Base-by-base conservation (phyloP, 1,140 invertebrate genomes). In the Harpegnathos saltator region DNA sequence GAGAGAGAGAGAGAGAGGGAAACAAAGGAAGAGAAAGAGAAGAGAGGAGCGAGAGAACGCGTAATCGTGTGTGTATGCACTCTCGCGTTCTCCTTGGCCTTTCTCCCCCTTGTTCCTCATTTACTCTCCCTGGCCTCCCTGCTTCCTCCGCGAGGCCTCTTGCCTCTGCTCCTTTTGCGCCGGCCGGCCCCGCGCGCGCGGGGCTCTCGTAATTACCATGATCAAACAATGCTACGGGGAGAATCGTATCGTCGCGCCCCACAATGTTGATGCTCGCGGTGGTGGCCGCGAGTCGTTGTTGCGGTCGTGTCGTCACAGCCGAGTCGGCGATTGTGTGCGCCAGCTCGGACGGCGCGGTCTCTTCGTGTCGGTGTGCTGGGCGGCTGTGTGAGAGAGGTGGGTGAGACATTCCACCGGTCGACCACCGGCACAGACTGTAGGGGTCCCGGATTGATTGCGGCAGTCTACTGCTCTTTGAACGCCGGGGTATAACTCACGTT, bases 151-250 rank as follows among this genome's bases (percentile, higher is more conserved):
- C 38, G 9, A 9, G 38, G n/a, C n/a, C 48, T 63, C 71, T 65
- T 77, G 77, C 61, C 59, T 19, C 78, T 82, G 77, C 61, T 63
- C 24, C 78, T 82, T 86, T 87, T 85, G 86, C 83, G 85, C 80
- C 85, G n/a, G n/a, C n/a, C 89, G 88, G 80, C 86, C 89, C 84
- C 75, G 84, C 75, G n/a, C n/a, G n/a, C n/a, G n/a, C n/a, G n/a
- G n/a, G 84, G 74, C 83, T 81, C 88, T 89, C 85, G 89, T 92
- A 92, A 92, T 92, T 92, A 92, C 90, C 91, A 84, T 91, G 87
- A 91, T 91, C 89, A 90, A 92, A 92, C 90, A 91, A 91, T 91
- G 87, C 87, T 85, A 81, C 75, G 69, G 65, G 59, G 83, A n/a
- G n/a, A 90, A 85, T 82, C 54, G 56, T 82, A 71, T 24, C 68